Base-by-base conservation (phyloP, 2,888 invertebrate species). In the Endotricha flammealis region DNA sequence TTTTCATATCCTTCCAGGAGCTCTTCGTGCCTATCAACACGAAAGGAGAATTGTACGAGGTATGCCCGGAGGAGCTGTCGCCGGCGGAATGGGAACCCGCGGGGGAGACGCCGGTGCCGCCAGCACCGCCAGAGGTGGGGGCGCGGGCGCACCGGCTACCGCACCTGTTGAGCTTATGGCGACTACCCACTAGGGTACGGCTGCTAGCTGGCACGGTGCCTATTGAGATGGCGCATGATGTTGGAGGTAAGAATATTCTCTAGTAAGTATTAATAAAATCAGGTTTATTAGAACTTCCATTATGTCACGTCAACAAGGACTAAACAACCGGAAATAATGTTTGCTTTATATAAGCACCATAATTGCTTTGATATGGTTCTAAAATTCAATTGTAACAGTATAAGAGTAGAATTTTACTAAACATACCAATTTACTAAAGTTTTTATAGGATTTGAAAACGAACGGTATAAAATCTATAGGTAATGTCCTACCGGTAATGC, bases 1-100 rank as follows among this genome's bases (percentile, higher is more conserved):
- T 22, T 2, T 16, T 32, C 35, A 44, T 58, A 30, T 37, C 5
- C 20, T 82, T 87, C 49, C 89, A 89, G 90, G 90, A 91, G 68
- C 82, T 93, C 50, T 93, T 92, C 74, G 91, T 93, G 50, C 92
- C 93, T 13, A 88, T 93, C 60, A 90, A 91, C 55, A 91, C 92
- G 34, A 91, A 92, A 67, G 93, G 93, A 27, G 92, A 92, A 70
- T 90, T 93, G 70, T 93, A 92, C 70, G 80, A 91, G 79, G 72
- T 91, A 75, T 70, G 89, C 73, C 79, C 88, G 44, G 73, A 82
- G 64, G 75, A 85, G 81, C 50, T 86, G 60, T 88, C 88, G 22
- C 88, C 86, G 30, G 87, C 77, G 48, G 88, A 88, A 45, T 82
- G 87, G 73, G 81, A 88, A 46, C 80, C 61, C 61, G 88, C 64